phyloP scores from a whole-genome alignment of 2,113 vertebrate species.

The Stomatorhinus ivindoensis region DNA sequence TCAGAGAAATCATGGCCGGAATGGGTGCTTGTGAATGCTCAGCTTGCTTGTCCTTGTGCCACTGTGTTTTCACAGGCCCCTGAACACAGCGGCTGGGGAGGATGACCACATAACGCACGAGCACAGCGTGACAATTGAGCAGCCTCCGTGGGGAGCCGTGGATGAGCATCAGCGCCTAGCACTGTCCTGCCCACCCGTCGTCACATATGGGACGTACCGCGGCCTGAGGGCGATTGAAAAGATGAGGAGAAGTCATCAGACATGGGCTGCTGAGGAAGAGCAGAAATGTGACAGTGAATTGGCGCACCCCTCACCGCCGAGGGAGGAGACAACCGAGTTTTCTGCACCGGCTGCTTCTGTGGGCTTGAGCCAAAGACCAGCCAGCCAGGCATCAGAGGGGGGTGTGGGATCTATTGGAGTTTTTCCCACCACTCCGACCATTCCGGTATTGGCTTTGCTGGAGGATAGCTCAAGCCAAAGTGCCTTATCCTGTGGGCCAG shows the following conservation, averaged over 20 bases:
- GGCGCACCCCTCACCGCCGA: not conserved
- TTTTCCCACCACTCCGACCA: not conserved
- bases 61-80: not conserved
- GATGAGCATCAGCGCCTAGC: slow-evolving; percentile 26
- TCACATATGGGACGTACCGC: slow-evolving; percentile 41
- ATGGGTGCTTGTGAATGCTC: not conserved
- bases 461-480: slow-evolving; percentile 17
- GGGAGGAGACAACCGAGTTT: not conserved
- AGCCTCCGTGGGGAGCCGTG: not conserved
- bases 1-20: not conserved
- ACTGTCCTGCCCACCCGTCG: slow-evolving; percentile 34
- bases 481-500: slow-evolving; percentile 24
- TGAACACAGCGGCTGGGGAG: not conserved
- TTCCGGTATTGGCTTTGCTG: slow-evolving; percentile 5
- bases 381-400: not conserved
- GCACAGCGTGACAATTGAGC: too few species aligned
- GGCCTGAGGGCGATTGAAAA: slow-evolving; percentile 32
- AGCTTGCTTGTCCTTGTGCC: not conserved
- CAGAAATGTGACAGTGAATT: not conserved
- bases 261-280: slow-evolving; percentile 25
- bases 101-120: not conserved
- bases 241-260: slow-evolving; percentile 32
- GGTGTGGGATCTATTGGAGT: not conserved
- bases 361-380: not conserved
- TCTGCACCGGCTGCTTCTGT: not conserved